These are phyloP conservation scores for Metopia argyrocephala DNA, from an alignment of 2,888 invertebrate species.

Conservation along the genomic window DNA sequence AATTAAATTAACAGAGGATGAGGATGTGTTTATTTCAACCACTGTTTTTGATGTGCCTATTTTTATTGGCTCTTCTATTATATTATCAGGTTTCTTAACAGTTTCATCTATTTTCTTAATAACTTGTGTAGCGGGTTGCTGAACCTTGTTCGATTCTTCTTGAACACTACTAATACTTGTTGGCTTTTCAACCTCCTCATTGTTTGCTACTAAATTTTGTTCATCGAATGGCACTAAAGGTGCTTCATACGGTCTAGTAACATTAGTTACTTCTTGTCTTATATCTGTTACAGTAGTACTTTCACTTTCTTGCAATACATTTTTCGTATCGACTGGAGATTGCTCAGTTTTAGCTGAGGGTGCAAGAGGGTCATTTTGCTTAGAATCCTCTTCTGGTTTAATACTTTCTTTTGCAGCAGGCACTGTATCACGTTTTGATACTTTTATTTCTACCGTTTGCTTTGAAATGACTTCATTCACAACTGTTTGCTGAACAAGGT, in stretches of 20 bases:
- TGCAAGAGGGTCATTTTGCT: not conserved
- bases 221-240: not conserved
- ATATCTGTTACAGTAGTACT: slow-evolving; percentile 34
- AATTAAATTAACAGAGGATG: slow-evolving; percentile 12
- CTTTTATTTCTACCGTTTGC: not conserved
- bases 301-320: slow-evolving; percentile 1
- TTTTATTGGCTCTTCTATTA: not conserved
- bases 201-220: not conserved
- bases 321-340: not conserved
- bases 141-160: not conserved
- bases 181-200: not conserved
- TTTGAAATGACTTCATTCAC: not conserved
- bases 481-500: not conserved
- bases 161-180: not conserved
- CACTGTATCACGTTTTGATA: not conserved
- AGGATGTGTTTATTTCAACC: not conserved
- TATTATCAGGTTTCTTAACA: not conserved
- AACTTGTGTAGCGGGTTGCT: not conserved
- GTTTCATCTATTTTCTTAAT: not conserved
- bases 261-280: slow-evolving; percentile 12
- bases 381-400: not conserved
- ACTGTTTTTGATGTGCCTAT: not conserved
- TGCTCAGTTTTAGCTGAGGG: not conserved
- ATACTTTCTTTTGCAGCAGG: not conserved
- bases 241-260: slow-evolving; percentile 17